Evolutionary conservation across 1,140 invertebrate genomes (phyloP).

Genomic region (Ditylenchus dipsaci): DNA sequence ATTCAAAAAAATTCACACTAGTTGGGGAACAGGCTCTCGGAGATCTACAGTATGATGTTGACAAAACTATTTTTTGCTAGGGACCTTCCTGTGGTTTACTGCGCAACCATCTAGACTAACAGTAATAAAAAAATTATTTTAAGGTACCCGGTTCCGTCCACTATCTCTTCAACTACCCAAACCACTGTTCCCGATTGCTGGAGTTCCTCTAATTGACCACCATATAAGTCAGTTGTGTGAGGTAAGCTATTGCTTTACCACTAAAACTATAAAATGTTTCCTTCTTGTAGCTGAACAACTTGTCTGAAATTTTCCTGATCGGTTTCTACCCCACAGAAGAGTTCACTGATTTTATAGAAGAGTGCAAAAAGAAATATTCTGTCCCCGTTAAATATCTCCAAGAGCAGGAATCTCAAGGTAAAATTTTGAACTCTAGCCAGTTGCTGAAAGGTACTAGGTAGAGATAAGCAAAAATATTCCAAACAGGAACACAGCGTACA

Average conservation of each 20-base stretch:
- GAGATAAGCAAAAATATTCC: no score
- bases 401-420: conserved; percentile 83
- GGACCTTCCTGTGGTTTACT: no score
- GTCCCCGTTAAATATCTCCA: conserved; percentile 73
- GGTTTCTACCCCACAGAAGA: conserved; percentile 80
- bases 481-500: no score
- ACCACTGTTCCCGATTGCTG: conserved; percentile 91
- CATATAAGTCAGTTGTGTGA: conserved; percentile 86
- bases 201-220: conserved; percentile 87
- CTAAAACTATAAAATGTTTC: background rate
- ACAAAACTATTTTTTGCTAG: no score
- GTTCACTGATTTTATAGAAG: conserved; percentile 62
- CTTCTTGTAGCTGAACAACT: conserved; percentile 61
- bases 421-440: background rate
- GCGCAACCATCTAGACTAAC: no score
- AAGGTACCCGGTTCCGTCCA: conserved; percentile 90
- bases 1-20: no score
- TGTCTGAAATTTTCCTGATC: conserved; percentile 86
- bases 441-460: no score
- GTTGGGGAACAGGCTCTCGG: no score
- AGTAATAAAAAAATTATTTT: no score
- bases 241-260: conserved; percentile 50
- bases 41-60: no score
- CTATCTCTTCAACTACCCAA: conserved; percentile 92
- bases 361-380: conserved; percentile 37